phyloP scores from a whole-genome alignment of 1,140 invertebrate genomes.

The Drosophila willistoni region DNA sequence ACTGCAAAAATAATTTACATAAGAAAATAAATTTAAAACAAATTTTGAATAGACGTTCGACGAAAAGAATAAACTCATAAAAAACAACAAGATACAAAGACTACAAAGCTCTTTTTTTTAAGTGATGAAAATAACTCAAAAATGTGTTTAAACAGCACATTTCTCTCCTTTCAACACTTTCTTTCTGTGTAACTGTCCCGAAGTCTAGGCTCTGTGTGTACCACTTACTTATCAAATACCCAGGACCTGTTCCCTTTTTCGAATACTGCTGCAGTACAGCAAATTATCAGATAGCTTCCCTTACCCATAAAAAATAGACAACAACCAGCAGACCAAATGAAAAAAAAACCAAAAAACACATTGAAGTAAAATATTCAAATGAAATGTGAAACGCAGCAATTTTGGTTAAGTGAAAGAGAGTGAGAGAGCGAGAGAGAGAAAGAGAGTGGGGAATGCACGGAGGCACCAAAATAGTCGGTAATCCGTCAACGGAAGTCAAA shows the following conservation, averaged over 20 bases:
- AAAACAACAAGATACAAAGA: not conserved
- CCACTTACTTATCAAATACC: slow-evolving; percentile 64
- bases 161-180: slow-evolving; percentile 22
- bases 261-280: slow-evolving; percentile 44
- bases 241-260: slow-evolving; percentile 37
- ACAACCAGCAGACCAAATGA: slow-evolving; percentile 27
- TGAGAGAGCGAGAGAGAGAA: slow-evolving; percentile 8
- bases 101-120: not conserved
- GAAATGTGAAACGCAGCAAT: slow-evolving; percentile 77
- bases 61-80: not conserved
- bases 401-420: slow-evolving; percentile 29
- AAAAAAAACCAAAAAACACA: slow-evolving; percentile 48
- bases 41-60: not conserved
- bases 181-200: slow-evolving; percentile 10
- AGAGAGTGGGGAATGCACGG: slow-evolving; percentile 13
- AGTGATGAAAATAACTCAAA: not conserved
- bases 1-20: slow-evolving; percentile 25
- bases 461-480: slow-evolving; percentile 73
- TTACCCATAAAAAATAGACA: not conserved
- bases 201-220: slow-evolving; percentile 40
- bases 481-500: slow-evolving; percentile 83
- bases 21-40: not conserved
- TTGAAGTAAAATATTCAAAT: slow-evolving; percentile 77
- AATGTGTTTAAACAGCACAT: not conserved
- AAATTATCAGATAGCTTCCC: slow-evolving; percentile 76